Conservation (phyloP, 2,888 invertebrate species). For the Hoplodrina ambigua region DNA sequence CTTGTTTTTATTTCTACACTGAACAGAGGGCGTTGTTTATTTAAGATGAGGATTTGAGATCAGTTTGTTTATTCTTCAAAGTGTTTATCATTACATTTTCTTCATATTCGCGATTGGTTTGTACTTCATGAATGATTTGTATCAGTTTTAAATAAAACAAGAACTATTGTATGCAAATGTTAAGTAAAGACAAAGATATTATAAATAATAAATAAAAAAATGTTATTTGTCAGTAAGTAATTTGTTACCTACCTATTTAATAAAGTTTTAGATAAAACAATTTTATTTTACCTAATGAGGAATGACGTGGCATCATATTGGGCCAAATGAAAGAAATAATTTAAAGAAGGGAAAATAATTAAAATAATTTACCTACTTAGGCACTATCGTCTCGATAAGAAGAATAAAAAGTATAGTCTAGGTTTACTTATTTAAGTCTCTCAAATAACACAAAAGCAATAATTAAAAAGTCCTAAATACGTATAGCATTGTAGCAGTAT, state of each 20-base stretch:
- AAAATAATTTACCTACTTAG: too few species aligned
- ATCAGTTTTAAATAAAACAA: constrained; percentile 28
- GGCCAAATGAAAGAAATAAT: too few species aligned
- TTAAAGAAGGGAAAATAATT: too few species aligned
- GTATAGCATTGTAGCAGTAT: too few species aligned
- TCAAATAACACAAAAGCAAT: too few species aligned
- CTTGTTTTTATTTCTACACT: constrained; percentile 22
- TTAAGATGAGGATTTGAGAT: constrained; percentile 22
- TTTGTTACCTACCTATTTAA: too few species aligned
- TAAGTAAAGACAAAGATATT: neutral
- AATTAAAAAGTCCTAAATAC: too few species aligned
- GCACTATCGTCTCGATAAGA: too few species aligned
- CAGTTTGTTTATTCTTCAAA: constrained; percentile 38
- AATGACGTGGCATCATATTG: neutral
- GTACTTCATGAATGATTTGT: constrained; percentile 32
- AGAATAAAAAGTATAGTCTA: too few species aligned
- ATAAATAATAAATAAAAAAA: neutral
- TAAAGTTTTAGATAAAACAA: too few species aligned
- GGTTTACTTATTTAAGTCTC: neutral
- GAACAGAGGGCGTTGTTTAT: constrained; percentile 41
- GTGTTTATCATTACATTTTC: constrained; percentile 50
- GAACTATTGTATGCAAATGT: constrained; percentile 44
- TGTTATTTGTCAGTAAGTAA: neutral
- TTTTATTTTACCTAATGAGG: neutral
- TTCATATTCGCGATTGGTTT: constrained; percentile 41